Conservation (phyloP, 2,113 vertebrate species). For the Gasterosteus aculeatus region DNA sequence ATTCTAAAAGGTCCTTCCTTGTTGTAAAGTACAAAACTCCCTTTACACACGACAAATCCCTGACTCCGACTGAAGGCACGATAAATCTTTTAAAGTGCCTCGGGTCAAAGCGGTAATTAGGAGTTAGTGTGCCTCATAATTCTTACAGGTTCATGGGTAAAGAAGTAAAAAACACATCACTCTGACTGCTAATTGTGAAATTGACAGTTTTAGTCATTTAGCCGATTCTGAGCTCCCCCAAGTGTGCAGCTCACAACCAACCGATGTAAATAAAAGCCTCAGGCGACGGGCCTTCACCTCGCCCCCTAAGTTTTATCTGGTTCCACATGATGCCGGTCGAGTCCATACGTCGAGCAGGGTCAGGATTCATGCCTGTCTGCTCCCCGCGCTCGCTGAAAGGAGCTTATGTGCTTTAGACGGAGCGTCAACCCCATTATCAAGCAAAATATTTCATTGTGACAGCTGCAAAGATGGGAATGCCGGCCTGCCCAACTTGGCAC, state of each 20-base stretch:
- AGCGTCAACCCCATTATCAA: slow-evolving; percentile 43
- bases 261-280: slow-evolving; percentile 36
- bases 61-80: background rate
- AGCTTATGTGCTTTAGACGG: slow-evolving; percentile 56
- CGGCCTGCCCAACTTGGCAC: slow-evolving; percentile 15
- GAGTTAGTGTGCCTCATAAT: background rate
- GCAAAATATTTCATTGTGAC: slow-evolving; percentile 55
- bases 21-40: background rate
- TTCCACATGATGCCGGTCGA: slow-evolving; percentile 28
- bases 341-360: slow-evolving; percentile 34
- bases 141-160: slow-evolving; percentile 18
- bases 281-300: slow-evolving; percentile 25
- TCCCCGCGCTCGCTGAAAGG: slow-evolving; percentile 31
- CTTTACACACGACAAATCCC: background rate
- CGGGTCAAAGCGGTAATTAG: background rate
- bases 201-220: slow-evolving; percentile 46
- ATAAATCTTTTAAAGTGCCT: background rate
- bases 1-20: background rate
- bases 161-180: background rate
- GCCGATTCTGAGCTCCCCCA: background rate
- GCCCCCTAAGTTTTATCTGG: slow-evolving; percentile 26
- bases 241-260: slow-evolving; percentile 36
- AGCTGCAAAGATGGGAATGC: slow-evolving; percentile 32
- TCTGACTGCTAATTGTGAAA: slow-evolving; percentile 29
- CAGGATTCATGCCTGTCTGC: slow-evolving; percentile 41